Percentiles rank a stretch among this genome's conserved stretches.
Conservation (phyloP, 2,888 invertebrate genomes). For the Hipparchia semele region DNA sequence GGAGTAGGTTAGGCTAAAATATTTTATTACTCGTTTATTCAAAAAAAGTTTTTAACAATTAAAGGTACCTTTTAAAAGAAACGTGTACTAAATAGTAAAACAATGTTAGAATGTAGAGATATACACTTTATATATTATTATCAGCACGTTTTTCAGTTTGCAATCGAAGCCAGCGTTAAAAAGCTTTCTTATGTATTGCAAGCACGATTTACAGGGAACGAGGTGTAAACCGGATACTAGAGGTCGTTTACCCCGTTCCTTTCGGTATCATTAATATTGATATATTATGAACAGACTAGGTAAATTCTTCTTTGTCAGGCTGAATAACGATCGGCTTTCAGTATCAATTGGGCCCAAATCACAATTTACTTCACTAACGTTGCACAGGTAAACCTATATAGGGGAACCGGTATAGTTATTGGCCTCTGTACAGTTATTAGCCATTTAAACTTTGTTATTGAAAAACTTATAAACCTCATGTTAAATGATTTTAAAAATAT, state of each 20-base stretch:
- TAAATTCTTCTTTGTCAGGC: slow-evolving; percentile 1
- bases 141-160: neutral
- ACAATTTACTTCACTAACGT: neutral
- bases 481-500: too few species aligned
- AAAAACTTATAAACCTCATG: too few species aligned
- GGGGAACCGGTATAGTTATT: too few species aligned
- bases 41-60: too few species aligned
- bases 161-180: neutral
- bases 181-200: slow-evolving; percentile 16
- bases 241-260: slow-evolving; percentile 23
- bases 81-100: too few species aligned
- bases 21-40: too few species aligned
- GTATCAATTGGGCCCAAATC: neutral
- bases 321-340: neutral
- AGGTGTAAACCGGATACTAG: slow-evolving; percentile 18
- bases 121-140: neutral
- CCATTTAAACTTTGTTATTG: too few species aligned
- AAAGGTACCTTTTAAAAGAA: too few species aligned
- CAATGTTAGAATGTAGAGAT: neutral
- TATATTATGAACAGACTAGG: slow-evolving; percentile 24
- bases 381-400: too few species aligned
- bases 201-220: slow-evolving; percentile 24
- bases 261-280: slow-evolving; percentile 30
- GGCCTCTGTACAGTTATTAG: too few species aligned
- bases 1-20: too few species aligned